phyloP scores from a whole-genome alignment of 2,113 vertebrate species.

The Platanista minor region DNA sequence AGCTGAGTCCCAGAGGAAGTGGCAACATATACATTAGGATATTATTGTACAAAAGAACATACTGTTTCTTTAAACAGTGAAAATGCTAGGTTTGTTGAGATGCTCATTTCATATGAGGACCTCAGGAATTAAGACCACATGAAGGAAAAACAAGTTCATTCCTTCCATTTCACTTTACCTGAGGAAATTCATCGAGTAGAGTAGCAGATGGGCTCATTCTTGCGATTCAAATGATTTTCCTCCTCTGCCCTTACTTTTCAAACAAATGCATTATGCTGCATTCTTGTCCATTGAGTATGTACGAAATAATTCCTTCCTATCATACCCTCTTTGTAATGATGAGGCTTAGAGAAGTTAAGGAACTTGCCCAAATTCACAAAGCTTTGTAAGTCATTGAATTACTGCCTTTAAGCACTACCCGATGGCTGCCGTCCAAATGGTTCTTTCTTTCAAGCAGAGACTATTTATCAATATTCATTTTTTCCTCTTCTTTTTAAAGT shows the following conservation, averaged over 20 bases:
- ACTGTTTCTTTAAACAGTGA: not conserved
- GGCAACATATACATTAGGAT: not conserved
- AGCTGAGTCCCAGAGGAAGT: not conserved
- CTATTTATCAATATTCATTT: not conserved
- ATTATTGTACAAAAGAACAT: not conserved
- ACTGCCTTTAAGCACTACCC: not conserved
- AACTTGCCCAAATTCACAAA: not conserved
- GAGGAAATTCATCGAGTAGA: not conserved
- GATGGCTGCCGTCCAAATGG: not conserved
- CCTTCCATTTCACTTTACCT: not conserved
- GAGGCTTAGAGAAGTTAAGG: not conserved
- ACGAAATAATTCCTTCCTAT: not conserved
- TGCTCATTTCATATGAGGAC: not conserved
- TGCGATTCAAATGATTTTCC: not conserved
- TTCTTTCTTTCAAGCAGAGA: slow-evolving; percentile 19
- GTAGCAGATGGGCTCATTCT: not conserved
- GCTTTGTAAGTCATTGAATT: not conserved
- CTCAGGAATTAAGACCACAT: not conserved
- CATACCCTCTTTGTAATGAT: not conserved
- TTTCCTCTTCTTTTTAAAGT: not conserved
- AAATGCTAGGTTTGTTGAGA: not conserved
- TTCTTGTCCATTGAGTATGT: not conserved
- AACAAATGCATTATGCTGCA: not conserved
- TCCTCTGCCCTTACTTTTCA: not conserved
- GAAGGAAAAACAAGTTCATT: not conserved